A percentile compares a stretch with the other conserved stretches of the same genome.
These are phyloP conservation scores for Drosophila anomelani DNA, from an alignment of 2,888 invertebrate species.

Conservation along the genomic window DNA sequence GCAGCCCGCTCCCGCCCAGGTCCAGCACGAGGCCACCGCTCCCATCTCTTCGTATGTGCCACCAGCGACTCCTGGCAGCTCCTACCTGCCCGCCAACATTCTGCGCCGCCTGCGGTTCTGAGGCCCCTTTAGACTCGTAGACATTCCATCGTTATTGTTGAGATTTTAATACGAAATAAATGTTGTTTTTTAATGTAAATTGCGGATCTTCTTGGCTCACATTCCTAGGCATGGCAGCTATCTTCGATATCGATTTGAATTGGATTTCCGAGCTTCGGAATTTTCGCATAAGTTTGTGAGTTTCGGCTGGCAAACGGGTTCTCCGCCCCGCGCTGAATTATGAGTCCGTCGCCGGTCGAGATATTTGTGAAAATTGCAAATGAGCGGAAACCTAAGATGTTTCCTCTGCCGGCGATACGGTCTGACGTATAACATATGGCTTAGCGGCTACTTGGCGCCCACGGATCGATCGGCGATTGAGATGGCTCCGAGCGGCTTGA, in stretches of 20 bases:
- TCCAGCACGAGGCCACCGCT: slow-evolving; percentile 48
- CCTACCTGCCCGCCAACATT: slow-evolving; percentile 73
- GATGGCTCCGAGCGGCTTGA: slow-evolving; percentile 51
- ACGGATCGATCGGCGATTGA: slow-evolving; percentile 38
- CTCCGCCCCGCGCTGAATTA: slow-evolving; percentile 59
- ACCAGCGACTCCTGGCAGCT: slow-evolving; percentile 65
- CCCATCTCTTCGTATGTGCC: slow-evolving; percentile 64
- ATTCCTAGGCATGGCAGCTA: slow-evolving; percentile 34
- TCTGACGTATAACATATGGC: slow-evolving; percentile 34
- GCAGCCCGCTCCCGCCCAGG: slow-evolving; percentile 49
- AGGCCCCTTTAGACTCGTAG: slow-evolving; percentile 11
- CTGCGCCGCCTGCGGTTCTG: slow-evolving; percentile 71
- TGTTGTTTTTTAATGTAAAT: slow-evolving; percentile 54
- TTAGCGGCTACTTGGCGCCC: slow-evolving; percentile 40
- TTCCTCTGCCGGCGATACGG: slow-evolving; percentile 24
- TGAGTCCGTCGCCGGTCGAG: slow-evolving; percentile 43
- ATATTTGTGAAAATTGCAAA: slow-evolving; percentile 70
- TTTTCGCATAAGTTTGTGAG: slow-evolving; percentile 32
- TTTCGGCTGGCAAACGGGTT: slow-evolving; percentile 57
- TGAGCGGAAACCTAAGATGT: slow-evolving; percentile 54
- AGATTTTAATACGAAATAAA: slow-evolving; percentile 71
- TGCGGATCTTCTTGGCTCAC: slow-evolving; percentile 32
- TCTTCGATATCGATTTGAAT: slow-evolving; percentile 53
- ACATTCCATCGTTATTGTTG: slow-evolving; percentile 46
- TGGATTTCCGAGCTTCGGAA: slow-evolving; percentile 41